Conservation (phyloP, 2,113 vertebrate species). For the Fulica atra region DNA sequence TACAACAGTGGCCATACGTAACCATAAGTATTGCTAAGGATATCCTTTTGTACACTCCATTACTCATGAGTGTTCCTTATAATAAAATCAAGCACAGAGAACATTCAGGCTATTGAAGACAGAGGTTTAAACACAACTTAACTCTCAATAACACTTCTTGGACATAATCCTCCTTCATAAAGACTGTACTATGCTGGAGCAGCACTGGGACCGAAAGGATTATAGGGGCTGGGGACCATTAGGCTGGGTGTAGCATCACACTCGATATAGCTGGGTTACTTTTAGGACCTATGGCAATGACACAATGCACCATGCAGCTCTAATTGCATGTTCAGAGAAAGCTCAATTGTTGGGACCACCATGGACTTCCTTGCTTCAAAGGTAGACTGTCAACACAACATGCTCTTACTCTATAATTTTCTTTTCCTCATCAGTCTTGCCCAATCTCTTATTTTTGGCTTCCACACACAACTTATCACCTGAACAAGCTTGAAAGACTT, state of each 20-base stretch:
- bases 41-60: neutral
- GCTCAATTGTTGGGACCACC: neutral
- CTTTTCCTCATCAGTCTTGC: neutral
- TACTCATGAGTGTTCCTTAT: neutral
- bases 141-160: neutral
- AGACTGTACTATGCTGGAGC: neutral
- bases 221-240: accelerated
- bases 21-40: neutral
- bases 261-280: neutral
- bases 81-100: neutral
- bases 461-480: neutral
- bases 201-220: neutral
- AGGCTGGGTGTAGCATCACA: neutral
- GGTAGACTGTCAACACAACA: neutral
- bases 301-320: accelerated
- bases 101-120: neutral
- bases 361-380: neutral
- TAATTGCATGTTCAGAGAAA: neutral
- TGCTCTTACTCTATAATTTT: neutral
- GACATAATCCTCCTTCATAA: neutral
- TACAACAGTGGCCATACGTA: neutral
- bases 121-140: neutral
- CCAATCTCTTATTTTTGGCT: neutral
- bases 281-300: neutral
- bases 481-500: neutral